Base-by-base conservation (phyloP, 2,888 invertebrate genomes). In the Onchidella celtica region DNA sequence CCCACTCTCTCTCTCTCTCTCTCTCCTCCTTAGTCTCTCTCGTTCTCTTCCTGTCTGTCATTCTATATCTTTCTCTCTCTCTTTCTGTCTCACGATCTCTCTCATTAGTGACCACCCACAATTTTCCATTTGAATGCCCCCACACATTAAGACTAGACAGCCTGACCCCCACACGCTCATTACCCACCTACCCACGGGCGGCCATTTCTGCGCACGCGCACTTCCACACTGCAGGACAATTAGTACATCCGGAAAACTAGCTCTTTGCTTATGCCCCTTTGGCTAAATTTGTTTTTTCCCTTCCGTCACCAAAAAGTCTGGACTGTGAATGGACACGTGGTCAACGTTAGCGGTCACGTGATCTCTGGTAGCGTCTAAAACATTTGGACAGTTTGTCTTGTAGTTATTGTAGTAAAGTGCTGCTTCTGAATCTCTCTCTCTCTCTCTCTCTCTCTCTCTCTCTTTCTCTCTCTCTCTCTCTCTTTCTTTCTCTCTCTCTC, bases 191-290 rank as follows among this genome's bases (percentile, higher is more conserved):
- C 38, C 36, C 36, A 38, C 68, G 36, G 68, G 68, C 36, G n/a
- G n/a, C 68, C 38, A 38, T 68, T 68, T 47, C 17, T 17, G 47
- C 47, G 47, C 47, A 47, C 68, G 38, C 68, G 68, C 34, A 34
- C n/a, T 38, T 21, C 1, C 34, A 34, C n/a, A 68, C 2, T 2
- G 34, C n/a, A 9, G 38, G n/a, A 68, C 68, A 68, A 68, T 68
- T 68, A 68, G 17, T 68, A 21, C 68, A 36, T n/a, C n/a, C 38
- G n/a, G 68, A 36, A 68, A 24, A 38, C 68, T n/a, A 68, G 38
- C n/a, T 11, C 36, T n/a, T 34, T 1, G n/a, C 17, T 68, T 68
- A 36, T 2, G 1, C 11, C 68, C 68, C 68, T 36, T 36, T 38
- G 68, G 38, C 68, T 2, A 68, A 36, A 68, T 68, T 6, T 29